A percentile compares a stretch with the other conserved stretches of the same genome.
These are phyloP conservation scores for Anolis sagrei DNA, from an alignment of 2,113 vertebrate genomes.

Conservation along the genomic window DNA sequence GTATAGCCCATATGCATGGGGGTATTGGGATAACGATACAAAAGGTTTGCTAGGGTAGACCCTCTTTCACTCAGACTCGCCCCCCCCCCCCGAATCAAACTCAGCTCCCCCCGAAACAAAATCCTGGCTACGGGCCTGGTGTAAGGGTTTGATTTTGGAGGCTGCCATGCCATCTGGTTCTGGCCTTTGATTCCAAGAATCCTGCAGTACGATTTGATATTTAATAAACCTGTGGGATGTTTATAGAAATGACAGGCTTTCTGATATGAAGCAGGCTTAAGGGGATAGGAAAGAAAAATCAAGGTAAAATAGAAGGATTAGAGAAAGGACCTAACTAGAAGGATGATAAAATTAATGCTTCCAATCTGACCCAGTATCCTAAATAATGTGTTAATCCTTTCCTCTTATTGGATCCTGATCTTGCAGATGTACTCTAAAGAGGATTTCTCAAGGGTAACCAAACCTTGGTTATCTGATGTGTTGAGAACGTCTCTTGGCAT, in stretches of 20 bases:
- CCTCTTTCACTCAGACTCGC: no score
- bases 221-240: background rate
- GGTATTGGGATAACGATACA: no score
- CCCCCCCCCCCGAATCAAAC: no score
- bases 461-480: background rate
- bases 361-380: background rate
- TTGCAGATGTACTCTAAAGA: conserved; percentile 22
- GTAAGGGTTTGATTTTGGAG: background rate
- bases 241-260: background rate
- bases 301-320: background rate
- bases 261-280: background rate
- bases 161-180: background rate
- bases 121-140: no score
- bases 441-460: conserved; percentile 35
- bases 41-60: no score
- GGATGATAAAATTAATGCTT: background rate
- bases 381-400: conserved; percentile 19
- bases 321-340: background rate
- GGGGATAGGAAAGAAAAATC: background rate
- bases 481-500: background rate
- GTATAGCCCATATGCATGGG: no score
- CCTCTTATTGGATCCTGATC: background rate
- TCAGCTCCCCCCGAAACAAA: no score
- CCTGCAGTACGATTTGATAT: background rate
- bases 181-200: background rate